phyloP scores from a whole-genome alignment of 2,797 vertebrate genomes.

The Macropodus opercularis region DNA sequence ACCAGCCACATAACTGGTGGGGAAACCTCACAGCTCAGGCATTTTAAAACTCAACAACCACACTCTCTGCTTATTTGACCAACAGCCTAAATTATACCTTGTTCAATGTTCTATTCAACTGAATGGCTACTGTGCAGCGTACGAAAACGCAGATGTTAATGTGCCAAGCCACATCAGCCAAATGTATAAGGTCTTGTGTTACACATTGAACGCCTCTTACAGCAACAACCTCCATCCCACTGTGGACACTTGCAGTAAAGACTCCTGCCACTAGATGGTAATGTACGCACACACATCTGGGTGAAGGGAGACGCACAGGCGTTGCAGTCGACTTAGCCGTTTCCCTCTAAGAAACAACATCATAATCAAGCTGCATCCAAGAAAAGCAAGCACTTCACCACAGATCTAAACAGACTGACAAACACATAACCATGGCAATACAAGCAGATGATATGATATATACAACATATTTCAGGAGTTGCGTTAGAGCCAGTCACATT shows the following conservation, averaged over 20 bases:
- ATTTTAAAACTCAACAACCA: slow-evolving; percentile 8
- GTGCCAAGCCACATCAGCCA: neutral
- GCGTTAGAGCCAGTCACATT: slow-evolving; percentile 44
- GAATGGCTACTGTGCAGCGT: neutral
- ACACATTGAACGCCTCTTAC: neutral
- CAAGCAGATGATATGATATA: slow-evolving; percentile 17
- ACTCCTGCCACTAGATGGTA: slow-evolving; percentile 64
- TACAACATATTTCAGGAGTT: slow-evolving; percentile 33
- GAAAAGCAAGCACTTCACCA: neutral
- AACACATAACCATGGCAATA: slow-evolving; percentile 7
- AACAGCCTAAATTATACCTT: too few species aligned
- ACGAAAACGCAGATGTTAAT: neutral
- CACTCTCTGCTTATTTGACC: slow-evolving; percentile 1
- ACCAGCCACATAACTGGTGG: slow-evolving; percentile 8
- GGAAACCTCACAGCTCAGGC: slow-evolving; percentile 10
- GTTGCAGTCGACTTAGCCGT: neutral
- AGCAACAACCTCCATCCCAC: accelerated
- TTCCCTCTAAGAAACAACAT: neutral
- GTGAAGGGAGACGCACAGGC: neutral
- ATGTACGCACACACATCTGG: neutral
- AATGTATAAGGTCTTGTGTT: neutral
- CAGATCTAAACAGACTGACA: neutral
- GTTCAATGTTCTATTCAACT: too few species aligned
- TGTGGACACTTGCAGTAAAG: slow-evolving; percentile 31
- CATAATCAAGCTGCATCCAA: neutral